phyloP scores from a whole-genome alignment of 2,113 vertebrate species.

The Anguilla rostrata region DNA sequence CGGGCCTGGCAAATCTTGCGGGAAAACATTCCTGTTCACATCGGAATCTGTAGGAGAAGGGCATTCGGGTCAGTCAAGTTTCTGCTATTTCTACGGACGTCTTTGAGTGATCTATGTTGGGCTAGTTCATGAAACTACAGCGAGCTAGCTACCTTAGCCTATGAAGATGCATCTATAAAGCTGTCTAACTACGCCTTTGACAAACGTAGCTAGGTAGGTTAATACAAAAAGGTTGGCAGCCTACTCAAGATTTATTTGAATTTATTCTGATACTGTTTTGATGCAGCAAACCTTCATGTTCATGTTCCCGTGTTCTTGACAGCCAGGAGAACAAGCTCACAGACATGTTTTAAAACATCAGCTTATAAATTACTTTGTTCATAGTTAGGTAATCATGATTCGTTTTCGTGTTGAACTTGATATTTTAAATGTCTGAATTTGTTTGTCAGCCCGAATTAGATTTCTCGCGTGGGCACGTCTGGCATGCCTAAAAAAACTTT shows the following conservation, averaged over 20 bases:
- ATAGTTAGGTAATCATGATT: neutral
- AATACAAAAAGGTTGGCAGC: too few species aligned
- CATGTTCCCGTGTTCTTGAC: too few species aligned
- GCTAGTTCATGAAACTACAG: neutral
- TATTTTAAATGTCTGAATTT: neutral
- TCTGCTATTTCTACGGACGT: neutral
- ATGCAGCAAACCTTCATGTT: neutral
- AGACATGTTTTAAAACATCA: neutral
- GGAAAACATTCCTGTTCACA: slow-evolving; percentile 71
- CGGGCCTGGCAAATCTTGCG: slow-evolving; percentile 37
- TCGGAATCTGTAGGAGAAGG: slow-evolving; percentile 72
- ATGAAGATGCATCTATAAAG: neutral
- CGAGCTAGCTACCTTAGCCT: neutral
- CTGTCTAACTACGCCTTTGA: neutral
- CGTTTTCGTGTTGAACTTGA: neutral
- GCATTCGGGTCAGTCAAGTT: slow-evolving; percentile 62
- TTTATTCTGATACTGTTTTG: neutral
- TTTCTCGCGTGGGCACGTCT: neutral
- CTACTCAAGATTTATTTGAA: too few species aligned
- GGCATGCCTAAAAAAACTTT: neutral
- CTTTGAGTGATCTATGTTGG: neutral
- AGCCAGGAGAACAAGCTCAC: neutral
- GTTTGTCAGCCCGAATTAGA: neutral
- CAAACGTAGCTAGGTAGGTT: neutral
- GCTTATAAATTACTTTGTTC: neutral